phyloP scores from a whole-genome alignment of 2,888 invertebrate species.

The Halictus quadricinctus region DNA sequence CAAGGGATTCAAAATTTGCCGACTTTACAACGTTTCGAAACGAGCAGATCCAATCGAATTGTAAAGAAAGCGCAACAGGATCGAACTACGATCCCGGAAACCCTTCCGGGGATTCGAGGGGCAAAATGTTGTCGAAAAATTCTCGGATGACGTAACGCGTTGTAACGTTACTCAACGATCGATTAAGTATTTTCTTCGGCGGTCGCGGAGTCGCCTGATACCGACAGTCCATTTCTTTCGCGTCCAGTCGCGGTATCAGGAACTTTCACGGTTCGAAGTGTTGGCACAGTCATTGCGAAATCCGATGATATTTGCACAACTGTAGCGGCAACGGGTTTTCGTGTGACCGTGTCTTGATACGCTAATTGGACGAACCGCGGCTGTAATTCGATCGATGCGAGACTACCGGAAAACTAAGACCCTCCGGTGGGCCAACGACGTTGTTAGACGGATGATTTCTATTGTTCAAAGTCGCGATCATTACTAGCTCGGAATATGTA shows the following conservation, averaged over 20 bases:
- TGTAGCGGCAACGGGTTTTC: background rate
- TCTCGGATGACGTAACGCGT: conserved; percentile 26
- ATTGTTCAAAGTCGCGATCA: conserved; percentile 41
- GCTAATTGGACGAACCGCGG: conserved; percentile 12
- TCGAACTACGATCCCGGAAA: background rate
- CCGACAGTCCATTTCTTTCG: conserved; percentile 45
- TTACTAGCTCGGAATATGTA: background rate
- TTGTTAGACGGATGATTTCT: conserved; percentile 14
- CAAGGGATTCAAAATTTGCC: too few species aligned
- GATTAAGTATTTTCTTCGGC: conserved; percentile 23
- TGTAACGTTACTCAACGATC: conserved; percentile 33
- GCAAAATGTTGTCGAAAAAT: background rate
- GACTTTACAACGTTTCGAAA: background rate
- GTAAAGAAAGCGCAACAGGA: background rate
- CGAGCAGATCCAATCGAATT: background rate
- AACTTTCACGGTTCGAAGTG: conserved; percentile 58
- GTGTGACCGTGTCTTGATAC: background rate
- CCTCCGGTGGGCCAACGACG: background rate
- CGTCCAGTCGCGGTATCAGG: conserved; percentile 40
- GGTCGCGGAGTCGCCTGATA: conserved; percentile 14
- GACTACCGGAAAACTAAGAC: conserved; percentile 35
- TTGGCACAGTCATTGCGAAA: conserved; percentile 45
- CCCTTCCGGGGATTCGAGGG: background rate
- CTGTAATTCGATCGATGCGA: background rate
- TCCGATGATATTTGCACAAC: conserved; percentile 49